Percentiles rank a stretch among this genome's conserved stretches.
Evolutionary conservation across 2,797 vertebrate genomes (phyloP).

Genomic region (Sarcophilus harrisii): DNA sequence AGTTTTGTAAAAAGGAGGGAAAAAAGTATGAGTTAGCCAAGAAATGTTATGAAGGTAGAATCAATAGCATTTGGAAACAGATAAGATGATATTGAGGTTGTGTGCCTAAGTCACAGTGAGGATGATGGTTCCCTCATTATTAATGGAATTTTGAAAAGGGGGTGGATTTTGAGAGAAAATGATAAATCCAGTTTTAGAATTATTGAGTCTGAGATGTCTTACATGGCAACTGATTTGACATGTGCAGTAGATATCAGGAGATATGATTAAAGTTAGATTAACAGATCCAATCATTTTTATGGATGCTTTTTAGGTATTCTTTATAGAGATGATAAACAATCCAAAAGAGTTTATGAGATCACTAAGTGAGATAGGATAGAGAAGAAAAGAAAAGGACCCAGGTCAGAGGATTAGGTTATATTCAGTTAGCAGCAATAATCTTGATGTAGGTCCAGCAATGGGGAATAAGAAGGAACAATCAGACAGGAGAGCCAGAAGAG

Average conservation of each 20-base stretch:
- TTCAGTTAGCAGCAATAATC: neutral
- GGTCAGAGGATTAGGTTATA: neutral
- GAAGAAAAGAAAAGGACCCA: neutral
- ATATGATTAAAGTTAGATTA: neutral
- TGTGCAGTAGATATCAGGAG: too few relatives aligned
- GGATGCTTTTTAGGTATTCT: neutral
- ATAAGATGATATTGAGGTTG: neutral
- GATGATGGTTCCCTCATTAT: neutral
- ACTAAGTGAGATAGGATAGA: neutral
- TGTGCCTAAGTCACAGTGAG: neutral
- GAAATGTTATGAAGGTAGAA: neutral
- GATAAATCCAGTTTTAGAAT: neutral
- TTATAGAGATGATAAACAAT: neutral
- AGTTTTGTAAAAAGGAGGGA: neutral
- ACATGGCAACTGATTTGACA: neutral
- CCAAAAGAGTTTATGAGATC: neutral
- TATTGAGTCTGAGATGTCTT: neutral
- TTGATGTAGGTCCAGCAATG: neutral
- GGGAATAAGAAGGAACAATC: neutral
- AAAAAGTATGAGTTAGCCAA: neutral
- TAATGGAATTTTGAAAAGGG: neutral
- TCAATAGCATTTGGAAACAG: neutral
- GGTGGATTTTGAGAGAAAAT: neutral
- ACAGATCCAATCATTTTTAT: neutral
- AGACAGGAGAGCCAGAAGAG: neutral